phyloP scores from a whole-genome alignment of 1,140 invertebrate genomes.

The Neotoxoptera formosana region DNA sequence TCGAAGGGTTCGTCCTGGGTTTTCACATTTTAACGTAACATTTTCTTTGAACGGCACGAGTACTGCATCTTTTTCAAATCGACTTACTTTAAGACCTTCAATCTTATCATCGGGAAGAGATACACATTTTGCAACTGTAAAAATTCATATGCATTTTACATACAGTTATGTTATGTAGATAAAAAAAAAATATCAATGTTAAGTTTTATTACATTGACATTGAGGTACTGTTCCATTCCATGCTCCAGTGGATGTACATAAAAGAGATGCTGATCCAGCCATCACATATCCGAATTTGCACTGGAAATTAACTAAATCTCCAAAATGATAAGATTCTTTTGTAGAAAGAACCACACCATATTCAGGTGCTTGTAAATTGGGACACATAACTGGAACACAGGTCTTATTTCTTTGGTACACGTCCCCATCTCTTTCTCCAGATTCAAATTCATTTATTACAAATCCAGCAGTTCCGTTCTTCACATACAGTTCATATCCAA shows the following conservation, averaged over 20 bases:
- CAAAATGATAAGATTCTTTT: slow-evolving; percentile 77
- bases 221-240: slow-evolving; percentile 95
- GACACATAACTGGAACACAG: slow-evolving; percentile 92
- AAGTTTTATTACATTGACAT: slow-evolving; percentile 79
- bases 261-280: slow-evolving; percentile 80
- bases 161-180: not conserved
- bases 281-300: slow-evolving; percentile 96
- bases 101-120: slow-evolving; percentile 87
- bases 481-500: slow-evolving; percentile 90
- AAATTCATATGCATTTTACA: not conserved
- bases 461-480: slow-evolving; percentile 93
- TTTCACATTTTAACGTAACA: slow-evolving; percentile 83
- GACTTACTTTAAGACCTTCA: slow-evolving; percentile 80
- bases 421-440: slow-evolving; percentile 86
- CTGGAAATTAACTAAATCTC: slow-evolving; percentile 89
- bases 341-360: slow-evolving; percentile 89
- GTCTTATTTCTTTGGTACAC: slow-evolving; percentile 92
- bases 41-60: slow-evolving; percentile 89
- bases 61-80: slow-evolving; percentile 79
- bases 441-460: slow-evolving; percentile 80
- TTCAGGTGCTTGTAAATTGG: slow-evolving; percentile 78
- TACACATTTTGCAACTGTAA: slow-evolving; percentile 86
- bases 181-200: slow-evolving; percentile 43
- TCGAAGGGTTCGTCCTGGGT: slow-evolving; percentile 77
- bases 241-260: slow-evolving; percentile 87